Evolutionary conservation across 2,113 vertebrate genomes (phyloP).

Genomic region (Sterna hirundo): DNA sequence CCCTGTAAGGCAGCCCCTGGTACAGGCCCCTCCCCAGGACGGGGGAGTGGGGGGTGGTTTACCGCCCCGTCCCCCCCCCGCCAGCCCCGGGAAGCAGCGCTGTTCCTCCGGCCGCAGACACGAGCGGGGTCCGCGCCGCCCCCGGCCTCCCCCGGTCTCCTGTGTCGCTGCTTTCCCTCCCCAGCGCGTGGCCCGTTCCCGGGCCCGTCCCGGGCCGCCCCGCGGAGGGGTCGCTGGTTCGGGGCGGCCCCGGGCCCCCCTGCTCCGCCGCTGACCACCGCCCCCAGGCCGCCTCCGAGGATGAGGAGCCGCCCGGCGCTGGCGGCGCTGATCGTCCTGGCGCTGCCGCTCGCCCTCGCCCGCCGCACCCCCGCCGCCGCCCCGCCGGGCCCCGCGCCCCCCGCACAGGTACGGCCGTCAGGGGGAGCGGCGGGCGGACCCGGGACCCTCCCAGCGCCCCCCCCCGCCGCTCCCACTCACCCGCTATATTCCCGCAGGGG

Average conservation of each 20-base stretch:
- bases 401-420: neutral
- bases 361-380: neutral
- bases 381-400: neutral
- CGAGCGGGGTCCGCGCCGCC: neutral
- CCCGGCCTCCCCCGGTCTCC: neutral
- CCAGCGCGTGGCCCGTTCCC: neutral
- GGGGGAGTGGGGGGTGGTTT: no score
- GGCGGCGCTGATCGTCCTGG: neutral
- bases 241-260: neutral
- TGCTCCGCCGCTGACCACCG: neutral
- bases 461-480: neutral
- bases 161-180: neutral
- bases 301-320: neutral
- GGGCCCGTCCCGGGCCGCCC: neutral
- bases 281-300: neutral
- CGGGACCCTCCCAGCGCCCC: no score
- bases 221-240: neutral
- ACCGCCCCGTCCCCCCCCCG: neutral
- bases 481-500: neutral
- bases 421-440: neutral
- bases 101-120: neutral
- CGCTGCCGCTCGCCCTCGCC: neutral
- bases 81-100: no score
- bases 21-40: neutral
- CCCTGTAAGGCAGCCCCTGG: neutral